Evolutionary conservation across 2,888 invertebrate genomes (phyloP), one percentile per base, ranked within the genome.

Genomic region (Acholoe squamosa): DNA sequence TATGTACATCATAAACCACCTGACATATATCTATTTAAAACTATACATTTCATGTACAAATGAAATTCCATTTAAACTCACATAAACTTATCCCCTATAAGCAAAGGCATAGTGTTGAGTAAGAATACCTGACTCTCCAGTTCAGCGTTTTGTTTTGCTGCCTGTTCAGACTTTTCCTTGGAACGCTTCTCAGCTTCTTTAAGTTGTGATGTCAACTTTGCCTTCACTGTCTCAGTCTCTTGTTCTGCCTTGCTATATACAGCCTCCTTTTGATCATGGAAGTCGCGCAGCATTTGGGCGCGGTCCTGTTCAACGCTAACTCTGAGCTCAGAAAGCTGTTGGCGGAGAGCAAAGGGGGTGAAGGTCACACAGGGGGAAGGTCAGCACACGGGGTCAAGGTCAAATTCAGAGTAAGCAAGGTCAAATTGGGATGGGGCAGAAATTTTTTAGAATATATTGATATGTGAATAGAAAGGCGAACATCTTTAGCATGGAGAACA

Each of bases 231-330:
- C 54, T 94, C 95, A 52, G 93, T 89, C 43, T 95, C 94, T 84
- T 92, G 93, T 88, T 95, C 95, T 71, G 94, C 93, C 84, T 95
- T 94, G 0, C 93, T 92, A 52, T 93, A 92, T 25, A 94, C 93
- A 89, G 92, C 93, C 89, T 95, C 95, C 84, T 95, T 94, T 92
- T 95, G 94, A 43, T 93, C 84, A 88, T 95, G 94, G 90, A 94
- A 92, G 31, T 95, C 94, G 31, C 93, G 93, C 91, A 95, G 91
- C 92, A 95, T 91, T 77, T 93, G 93, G 0, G 93, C 92, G 91
- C 94, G 94, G 90, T 95, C 95, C 67, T 94, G 94, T 89, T 95
- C 95, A 91, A 92, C 92, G 10, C 91, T 89, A 92, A 94, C 92
- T 92, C 94, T 94, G 89, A 94, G 34, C 88, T 95, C 95, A 33